These are phyloP conservation scores for Slavum lentiscoides DNA, from an alignment of 2,888 invertebrate genomes.

Conservation along the genomic window DNA sequence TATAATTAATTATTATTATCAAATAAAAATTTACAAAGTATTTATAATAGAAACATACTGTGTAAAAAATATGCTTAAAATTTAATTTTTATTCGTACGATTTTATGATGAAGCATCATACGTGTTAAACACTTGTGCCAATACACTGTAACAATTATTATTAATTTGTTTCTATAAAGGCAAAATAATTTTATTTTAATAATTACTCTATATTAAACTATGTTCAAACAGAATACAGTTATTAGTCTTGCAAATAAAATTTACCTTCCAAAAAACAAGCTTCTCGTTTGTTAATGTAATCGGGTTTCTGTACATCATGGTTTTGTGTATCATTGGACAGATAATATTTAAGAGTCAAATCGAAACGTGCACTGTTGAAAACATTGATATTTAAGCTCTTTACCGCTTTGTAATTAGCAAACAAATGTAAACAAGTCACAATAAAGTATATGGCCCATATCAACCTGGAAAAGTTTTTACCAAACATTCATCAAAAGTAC, in stretches of 20 bases:
- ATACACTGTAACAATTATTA: no score
- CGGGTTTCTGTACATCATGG: slow-evolving; percentile 65
- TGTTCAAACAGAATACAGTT: not conserved
- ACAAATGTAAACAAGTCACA: slow-evolving; percentile 78
- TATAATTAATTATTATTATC: no score
- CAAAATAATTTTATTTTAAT: not conserved
- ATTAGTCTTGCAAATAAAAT: slow-evolving; percentile 58
- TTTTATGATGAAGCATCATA: not conserved
- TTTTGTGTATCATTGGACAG: slow-evolving; percentile 63
- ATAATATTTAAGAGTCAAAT: slow-evolving; percentile 72
- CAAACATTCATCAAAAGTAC: slow-evolving; percentile 32
- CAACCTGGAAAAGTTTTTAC: slow-evolving; percentile 63
- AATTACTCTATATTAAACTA: not conserved
- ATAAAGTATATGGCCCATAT: slow-evolving; percentile 74
- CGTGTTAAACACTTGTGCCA: no score
- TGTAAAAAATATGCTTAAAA: no score
- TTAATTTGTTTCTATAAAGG: no score
- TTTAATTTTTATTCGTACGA: not conserved
- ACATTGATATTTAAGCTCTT: slow-evolving; percentile 76
- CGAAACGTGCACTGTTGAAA: slow-evolving; percentile 78
- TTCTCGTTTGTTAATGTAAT: slow-evolving; percentile 72
- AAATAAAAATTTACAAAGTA: no score
- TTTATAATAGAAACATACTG: no score
- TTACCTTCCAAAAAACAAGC: slow-evolving; percentile 67
- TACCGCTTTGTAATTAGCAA: slow-evolving; percentile 86